A percentile compares a stretch with the other conserved stretches of the same genome.
Conservation (phyloP, 2,888 invertebrate species). For the Dynastes tityus region DNA sequence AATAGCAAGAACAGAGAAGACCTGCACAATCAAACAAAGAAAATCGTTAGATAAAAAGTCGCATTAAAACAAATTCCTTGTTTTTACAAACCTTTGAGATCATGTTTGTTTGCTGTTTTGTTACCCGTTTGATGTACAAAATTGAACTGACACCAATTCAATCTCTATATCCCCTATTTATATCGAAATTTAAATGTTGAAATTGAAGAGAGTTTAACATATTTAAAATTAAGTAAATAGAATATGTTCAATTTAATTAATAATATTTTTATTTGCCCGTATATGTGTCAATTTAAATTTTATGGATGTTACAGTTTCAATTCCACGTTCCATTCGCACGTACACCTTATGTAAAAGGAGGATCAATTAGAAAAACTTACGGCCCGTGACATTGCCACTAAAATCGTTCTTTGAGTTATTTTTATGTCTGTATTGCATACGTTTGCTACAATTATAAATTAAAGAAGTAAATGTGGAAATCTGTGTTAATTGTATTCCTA, state of each 20-base stretch:
- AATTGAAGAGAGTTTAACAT: no score
- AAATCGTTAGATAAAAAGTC: not conserved
- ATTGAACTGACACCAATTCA: not conserved
- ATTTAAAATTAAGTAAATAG: not conserved
- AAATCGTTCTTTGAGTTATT: not conserved
- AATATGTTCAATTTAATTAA: not conserved
- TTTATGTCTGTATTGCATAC: no score
- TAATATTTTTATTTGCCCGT: not conserved
- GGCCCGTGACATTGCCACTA: conserved; percentile 13
- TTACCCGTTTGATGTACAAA: not conserved
- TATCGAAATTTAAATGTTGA: conserved; percentile 15
- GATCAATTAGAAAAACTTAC: conserved; percentile 25
- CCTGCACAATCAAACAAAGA: not conserved
- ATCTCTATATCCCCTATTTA: not conserved
- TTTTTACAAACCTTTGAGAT: conserved; percentile 23
- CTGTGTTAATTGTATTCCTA: no score
- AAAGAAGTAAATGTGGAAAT: no score
- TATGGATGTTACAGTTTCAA: not conserved
- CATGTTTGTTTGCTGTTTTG: conserved; percentile 5
- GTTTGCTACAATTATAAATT: no score
- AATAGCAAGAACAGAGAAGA: conserved; percentile 24
- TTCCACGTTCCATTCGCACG: not conserved
- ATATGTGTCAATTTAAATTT: not conserved
- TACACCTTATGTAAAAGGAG: not conserved
- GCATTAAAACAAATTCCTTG: no score